Evolutionary conservation across 1,140 invertebrate genomes (phyloP), one percentile per base, ranked within the genome.

Genomic region (Papilio polytes): DNA sequence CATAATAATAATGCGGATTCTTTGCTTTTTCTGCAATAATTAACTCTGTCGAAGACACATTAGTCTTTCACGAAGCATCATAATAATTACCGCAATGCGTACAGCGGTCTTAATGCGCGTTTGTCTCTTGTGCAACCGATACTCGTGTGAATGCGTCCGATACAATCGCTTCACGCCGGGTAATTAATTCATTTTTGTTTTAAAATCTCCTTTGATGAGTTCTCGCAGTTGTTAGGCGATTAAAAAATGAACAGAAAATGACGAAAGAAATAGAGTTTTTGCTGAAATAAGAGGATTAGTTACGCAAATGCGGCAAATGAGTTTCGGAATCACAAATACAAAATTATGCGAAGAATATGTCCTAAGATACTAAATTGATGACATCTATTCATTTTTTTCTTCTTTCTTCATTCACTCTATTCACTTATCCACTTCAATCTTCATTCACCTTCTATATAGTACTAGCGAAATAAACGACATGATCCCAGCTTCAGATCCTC

Each of bases 1-100:
- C 26, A 80, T 80, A 78, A 81, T 72, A 81, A 46, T 82, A 78
- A 78, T 56, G 31, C 70, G 81, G 83, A 88, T 87, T 87, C 86
- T 63, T 51, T n/a, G 48, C 74, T 78, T 78, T 78, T 78, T 78
- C 48, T 51, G 15, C 74, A 56, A 56, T 31, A 78, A 82, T 82
- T 80, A 80, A 80, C 63, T 80, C 73, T 48, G 74, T 22, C 74
- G 66, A 77, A 77, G 51, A 41, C 41, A 80, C 72, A 78, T 78
- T 78, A 78, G 78, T 76, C 81, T 56, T 74, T 79, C 51, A 73
- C 13, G 81, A 77, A 70, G 78, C 81, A 76, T 78, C 78, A 80
- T 78, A 46, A 77, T 82, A 80, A 82, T 82, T 82, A 78, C 77
- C 74, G 74, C 51, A 31, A 56, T 78, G 74, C 74, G 22, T 70